These are phyloP conservation scores for Carcharodon carcharias DNA, from an alignment of 2,797 vertebrate species.

Conservation along the genomic window DNA sequence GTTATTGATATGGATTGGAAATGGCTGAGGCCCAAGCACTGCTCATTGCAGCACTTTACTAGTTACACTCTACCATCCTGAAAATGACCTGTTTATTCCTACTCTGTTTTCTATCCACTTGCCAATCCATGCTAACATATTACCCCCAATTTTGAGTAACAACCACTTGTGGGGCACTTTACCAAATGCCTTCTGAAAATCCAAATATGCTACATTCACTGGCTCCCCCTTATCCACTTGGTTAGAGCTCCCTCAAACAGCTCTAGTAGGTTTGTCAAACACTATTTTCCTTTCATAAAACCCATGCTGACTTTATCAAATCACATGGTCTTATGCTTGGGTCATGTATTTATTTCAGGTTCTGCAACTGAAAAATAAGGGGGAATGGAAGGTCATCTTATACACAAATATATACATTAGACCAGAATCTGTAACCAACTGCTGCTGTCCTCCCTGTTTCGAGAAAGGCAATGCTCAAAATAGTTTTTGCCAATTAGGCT, in stretches of 20 bases:
- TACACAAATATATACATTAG: background rate
- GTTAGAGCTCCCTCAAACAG: no score
- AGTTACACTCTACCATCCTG: background rate
- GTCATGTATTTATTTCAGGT: background rate
- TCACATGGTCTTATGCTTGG: background rate
- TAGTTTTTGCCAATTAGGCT: background rate
- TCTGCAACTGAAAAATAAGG: background rate
- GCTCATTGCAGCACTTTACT: background rate
- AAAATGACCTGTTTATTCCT: background rate
- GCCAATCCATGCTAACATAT: background rate
- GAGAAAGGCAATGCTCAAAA: background rate
- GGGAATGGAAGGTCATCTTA: background rate
- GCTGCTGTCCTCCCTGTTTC: background rate
- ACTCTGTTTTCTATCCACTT: background rate
- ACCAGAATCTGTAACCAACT: background rate
- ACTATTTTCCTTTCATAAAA: background rate
- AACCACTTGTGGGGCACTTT: background rate
- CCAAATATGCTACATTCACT: background rate
- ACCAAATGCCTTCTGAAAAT: background rate
- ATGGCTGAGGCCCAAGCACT: background rate
- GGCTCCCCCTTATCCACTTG: background rate
- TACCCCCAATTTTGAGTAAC: background rate
- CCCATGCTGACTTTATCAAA: background rate
- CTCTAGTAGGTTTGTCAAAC: background rate
- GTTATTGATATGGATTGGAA: background rate